A percentile compares a stretch with the other conserved stretches of the same genome.
These are phyloP conservation scores for Spheniscus humboldti DNA, from an alignment of 2,797 vertebrate species.

Conservation along the genomic window DNA sequence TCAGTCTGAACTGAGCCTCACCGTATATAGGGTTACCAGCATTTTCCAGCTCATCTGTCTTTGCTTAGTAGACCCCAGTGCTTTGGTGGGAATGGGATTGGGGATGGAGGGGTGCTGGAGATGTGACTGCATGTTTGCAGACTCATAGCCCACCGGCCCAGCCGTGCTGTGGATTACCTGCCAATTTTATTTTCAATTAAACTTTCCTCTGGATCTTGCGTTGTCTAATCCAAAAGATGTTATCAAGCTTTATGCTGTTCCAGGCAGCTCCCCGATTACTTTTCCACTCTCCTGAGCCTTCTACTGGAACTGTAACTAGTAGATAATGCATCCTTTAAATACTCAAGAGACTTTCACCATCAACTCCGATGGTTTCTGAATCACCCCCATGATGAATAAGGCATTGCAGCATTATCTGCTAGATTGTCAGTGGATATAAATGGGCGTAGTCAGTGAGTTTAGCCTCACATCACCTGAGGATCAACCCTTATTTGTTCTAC, in stretches of 20 bases:
- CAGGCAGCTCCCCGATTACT: background rate
- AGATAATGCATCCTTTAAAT: background rate
- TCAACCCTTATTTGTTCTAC: background rate
- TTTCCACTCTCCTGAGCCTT: background rate
- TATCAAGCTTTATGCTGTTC: background rate
- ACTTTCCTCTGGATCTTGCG: background rate
- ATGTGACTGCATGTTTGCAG: background rate
- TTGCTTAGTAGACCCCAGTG: accelerated
- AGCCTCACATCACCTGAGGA: background rate
- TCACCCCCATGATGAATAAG: background rate
- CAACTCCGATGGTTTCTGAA: background rate
- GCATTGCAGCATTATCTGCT: background rate
- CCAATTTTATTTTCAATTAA: background rate
- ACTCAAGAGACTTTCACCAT: background rate
- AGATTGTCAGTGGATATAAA: background rate
- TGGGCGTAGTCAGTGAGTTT: background rate
- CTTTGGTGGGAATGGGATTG: background rate
- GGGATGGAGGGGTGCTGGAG: background rate
- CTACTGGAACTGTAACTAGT: background rate
- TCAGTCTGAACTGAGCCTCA: background rate
- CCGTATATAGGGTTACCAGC: background rate
- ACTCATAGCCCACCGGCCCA: background rate
- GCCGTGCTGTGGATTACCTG: accelerated
- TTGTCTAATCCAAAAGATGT: background rate
- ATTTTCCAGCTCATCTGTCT: background rate